Conservation (phyloP, 2,113 vertebrate genomes). For the Gobiocypris rarus region DNA sequence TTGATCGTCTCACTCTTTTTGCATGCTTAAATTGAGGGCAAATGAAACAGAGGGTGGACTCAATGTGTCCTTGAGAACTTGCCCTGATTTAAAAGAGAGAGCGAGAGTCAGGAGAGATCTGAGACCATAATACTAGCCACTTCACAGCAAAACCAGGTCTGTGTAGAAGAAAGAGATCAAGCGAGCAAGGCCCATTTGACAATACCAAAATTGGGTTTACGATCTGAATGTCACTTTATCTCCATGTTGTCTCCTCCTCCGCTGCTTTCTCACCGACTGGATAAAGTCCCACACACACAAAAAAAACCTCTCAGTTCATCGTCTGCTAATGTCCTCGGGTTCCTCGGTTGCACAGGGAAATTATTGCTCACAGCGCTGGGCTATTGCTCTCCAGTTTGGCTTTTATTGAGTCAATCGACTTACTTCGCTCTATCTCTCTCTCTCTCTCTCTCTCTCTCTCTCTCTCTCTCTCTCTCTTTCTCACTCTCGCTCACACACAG, state of each 20-base stretch:
- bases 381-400: conserved; percentile 65
- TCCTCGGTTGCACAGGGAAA: conserved; percentile 63
- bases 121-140: conserved; percentile 18
- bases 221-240: neutral
- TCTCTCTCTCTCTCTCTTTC: conserved; percentile 11
- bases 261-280: neutral
- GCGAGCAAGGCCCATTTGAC: conserved; percentile 21
- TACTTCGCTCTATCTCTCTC: conserved; percentile 58
- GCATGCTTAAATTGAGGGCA: conserved; percentile 22
- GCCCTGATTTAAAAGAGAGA: conserved; percentile 51
- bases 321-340: conserved; percentile 64
- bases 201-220: conserved; percentile 4
- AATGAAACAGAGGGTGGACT: conserved; percentile 27
- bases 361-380: conserved; percentile 63
- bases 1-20: neutral
- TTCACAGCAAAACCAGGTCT: conserved; percentile 37
- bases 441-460: conserved; percentile 37
- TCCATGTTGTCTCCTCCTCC: conserved; percentile 3
- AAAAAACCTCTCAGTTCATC: conserved; percentile 59
- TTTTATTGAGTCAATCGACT: conserved; percentile 75
- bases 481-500: conserved; percentile 14
- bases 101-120: conserved; percentile 40
- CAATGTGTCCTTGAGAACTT: conserved; percentile 54
- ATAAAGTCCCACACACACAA: conserved; percentile 7
- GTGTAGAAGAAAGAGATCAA: neutral